phyloP scores from a whole-genome alignment of 2,797 vertebrate species.

The Numenius phaeopus region DNA sequence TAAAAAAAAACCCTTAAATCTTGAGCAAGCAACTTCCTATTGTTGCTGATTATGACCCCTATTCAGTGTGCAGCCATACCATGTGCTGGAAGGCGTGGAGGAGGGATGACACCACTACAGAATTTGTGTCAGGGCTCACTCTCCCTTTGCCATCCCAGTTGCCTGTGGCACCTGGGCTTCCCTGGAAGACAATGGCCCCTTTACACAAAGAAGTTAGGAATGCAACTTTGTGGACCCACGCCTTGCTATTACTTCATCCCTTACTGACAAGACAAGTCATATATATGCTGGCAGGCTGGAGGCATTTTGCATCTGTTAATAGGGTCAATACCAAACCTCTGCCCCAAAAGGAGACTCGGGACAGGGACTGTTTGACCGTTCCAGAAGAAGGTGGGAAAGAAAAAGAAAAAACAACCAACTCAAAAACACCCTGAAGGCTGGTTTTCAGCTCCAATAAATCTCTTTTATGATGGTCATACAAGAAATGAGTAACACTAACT shows the following conservation, averaged over 20 bases:
- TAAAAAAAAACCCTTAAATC: background rate
- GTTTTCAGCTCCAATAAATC: background rate
- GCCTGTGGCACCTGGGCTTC: background rate
- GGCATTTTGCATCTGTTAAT: background rate
- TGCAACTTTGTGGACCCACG: background rate
- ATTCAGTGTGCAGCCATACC: rapidly evolving
- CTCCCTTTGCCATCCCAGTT: background rate
- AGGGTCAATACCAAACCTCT: background rate
- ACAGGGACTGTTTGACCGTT: background rate
- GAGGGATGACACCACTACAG: background rate
- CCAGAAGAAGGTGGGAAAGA: background rate
- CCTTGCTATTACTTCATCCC: background rate
- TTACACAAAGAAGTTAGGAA: background rate
- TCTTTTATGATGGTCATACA: background rate
- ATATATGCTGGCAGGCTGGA: background rate
- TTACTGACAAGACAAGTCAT: background rate
- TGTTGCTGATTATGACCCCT: background rate
- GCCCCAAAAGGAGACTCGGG: background rate
- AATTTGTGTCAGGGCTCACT: background rate
- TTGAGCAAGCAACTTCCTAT: background rate
- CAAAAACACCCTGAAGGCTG: background rate
- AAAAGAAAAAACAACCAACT: background rate
- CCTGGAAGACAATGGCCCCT: background rate
- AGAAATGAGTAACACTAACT: background rate
- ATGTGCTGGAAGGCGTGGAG: rapidly evolving